Evolutionary conservation across 2,888 invertebrate genomes (phyloP).

Genomic region (Amphimallon solstitiale): DNA sequence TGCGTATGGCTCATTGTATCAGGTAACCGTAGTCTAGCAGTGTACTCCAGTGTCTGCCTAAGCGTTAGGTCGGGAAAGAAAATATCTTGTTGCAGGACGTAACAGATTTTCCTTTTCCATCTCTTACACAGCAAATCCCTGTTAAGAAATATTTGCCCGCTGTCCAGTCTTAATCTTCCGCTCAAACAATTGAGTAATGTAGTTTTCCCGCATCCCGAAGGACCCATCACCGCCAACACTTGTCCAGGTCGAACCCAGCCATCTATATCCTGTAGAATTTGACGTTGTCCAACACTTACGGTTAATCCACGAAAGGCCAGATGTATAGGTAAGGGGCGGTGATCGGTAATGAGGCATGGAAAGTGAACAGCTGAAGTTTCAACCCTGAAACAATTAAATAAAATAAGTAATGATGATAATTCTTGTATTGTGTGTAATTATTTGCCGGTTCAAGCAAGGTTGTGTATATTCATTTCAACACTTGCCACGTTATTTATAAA

Average conservation of each 20-base stretch:
- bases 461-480: background rate
- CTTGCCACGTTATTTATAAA: constrained; percentile 4
- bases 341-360: constrained; percentile 68
- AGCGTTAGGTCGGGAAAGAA: constrained; percentile 83
- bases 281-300: constrained; percentile 65
- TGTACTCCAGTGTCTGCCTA: constrained; percentile 77
- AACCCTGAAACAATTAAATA: constrained; percentile 62
- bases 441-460: background rate
- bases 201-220: constrained; percentile 83
- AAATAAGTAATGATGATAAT: background rate
- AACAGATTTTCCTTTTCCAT: constrained; percentile 80
- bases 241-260: constrained; percentile 81
- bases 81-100: constrained; percentile 84
- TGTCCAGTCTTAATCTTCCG: constrained; percentile 73
- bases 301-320: constrained; percentile 73
- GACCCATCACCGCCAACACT: constrained; percentile 84
- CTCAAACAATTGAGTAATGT: constrained; percentile 80
- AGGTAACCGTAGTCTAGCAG: constrained; percentile 71
- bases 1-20: constrained; percentile 76
- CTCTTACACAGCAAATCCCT: constrained; percentile 67
- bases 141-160: constrained; percentile 67
- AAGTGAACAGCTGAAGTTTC: constrained; percentile 70
- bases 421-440: too few species aligned
- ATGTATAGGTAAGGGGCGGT: constrained; percentile 71
- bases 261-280: constrained; percentile 76